phyloP scores from a whole-genome alignment of 1,140 invertebrate genomes.

The Drosophila rufa region DNA sequence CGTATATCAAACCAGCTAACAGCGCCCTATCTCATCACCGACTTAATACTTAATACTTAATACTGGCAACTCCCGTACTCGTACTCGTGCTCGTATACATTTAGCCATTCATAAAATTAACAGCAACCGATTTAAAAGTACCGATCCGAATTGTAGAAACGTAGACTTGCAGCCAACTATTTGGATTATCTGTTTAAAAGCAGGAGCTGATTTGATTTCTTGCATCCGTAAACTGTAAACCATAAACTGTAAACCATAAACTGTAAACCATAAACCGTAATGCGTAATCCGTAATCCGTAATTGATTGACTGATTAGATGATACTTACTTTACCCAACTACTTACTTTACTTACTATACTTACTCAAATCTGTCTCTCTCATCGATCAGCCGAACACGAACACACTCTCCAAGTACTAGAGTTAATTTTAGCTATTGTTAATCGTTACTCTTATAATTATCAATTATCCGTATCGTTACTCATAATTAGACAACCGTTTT shows the following conservation, averaged over 20 bases:
- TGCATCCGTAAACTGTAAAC: slow-evolving; percentile 38
- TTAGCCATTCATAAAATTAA: slow-evolving; percentile 38
- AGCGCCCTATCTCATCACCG: slow-evolving; percentile 35
- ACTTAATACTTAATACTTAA: background rate
- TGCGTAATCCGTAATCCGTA: slow-evolving; percentile 43
- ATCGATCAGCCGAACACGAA: slow-evolving; percentile 42
- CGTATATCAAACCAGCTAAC: slow-evolving; percentile 57
- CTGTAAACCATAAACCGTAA: background rate
- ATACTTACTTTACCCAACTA: slow-evolving; percentile 21
- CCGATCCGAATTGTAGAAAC: slow-evolving; percentile 38
- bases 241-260: slow-evolving; percentile 8
- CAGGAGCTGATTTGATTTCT: slow-evolving; percentile 53
- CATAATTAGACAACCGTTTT: slow-evolving; percentile 44
- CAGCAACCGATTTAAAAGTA: slow-evolving; percentile 52
- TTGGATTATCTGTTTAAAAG: slow-evolving; percentile 30
- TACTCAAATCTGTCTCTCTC: slow-evolving; percentile 48
- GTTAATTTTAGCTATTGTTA: slow-evolving; percentile 53
- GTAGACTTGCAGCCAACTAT: slow-evolving; percentile 33
- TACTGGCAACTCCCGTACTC: slow-evolving; percentile 26
- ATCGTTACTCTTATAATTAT: slow-evolving; percentile 41
- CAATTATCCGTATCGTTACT: slow-evolving; percentile 32
- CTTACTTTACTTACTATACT: slow-evolving; percentile 8
- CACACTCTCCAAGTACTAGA: slow-evolving; percentile 52
- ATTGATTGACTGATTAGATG: slow-evolving; percentile 69
- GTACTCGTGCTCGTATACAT: slow-evolving; percentile 24